Percentiles rank a stretch among this genome's conserved stretches.
These are phyloP conservation scores for Plebejus argus DNA, from an alignment of 2,888 invertebrate genomes.

Conservation along the genomic window DNA sequence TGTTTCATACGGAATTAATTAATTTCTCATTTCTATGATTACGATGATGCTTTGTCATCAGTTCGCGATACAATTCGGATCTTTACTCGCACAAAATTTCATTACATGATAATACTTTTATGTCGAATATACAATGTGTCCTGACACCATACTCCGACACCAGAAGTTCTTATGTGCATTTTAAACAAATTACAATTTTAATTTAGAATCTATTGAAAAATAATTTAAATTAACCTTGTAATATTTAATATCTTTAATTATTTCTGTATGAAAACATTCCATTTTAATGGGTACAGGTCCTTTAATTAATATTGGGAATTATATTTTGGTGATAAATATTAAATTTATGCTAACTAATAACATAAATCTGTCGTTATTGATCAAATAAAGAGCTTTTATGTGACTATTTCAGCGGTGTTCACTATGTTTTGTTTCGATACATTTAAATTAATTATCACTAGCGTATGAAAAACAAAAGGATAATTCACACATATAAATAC, in stretches of 20 bases:
- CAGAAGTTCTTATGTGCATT: not conserved
- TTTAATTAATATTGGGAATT: slow-evolving; percentile 13
- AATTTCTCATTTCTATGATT: not conserved
- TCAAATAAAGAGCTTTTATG: slow-evolving; percentile 22
- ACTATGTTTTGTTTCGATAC: slow-evolving; percentile 14
- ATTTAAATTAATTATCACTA: slow-evolving; percentile 9
- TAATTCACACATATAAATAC: not conserved
- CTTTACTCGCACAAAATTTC: not conserved
- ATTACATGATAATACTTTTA: not conserved
- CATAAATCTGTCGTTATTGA: slow-evolving; percentile 20
- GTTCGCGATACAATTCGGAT: not conserved
- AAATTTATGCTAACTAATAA: slow-evolving; percentile 21
- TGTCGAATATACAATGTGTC: too few relatives aligned
- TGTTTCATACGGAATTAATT: slow-evolving; percentile 14
- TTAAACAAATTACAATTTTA: not conserved
- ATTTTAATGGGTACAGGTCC: not conserved
- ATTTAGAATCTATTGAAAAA: not conserved
- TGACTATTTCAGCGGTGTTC: slow-evolving; percentile 4
- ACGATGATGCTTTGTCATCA: not conserved
- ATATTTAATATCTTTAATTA: not conserved
- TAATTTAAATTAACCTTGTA: not conserved
- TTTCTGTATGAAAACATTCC: not conserved
- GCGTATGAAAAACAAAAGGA: not conserved
- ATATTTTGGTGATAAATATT: slow-evolving; percentile 10
- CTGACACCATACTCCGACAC: too few relatives aligned